Conservation (phyloP, 2,797 vertebrate genomes). For the Onychomys arenicola region DNA sequence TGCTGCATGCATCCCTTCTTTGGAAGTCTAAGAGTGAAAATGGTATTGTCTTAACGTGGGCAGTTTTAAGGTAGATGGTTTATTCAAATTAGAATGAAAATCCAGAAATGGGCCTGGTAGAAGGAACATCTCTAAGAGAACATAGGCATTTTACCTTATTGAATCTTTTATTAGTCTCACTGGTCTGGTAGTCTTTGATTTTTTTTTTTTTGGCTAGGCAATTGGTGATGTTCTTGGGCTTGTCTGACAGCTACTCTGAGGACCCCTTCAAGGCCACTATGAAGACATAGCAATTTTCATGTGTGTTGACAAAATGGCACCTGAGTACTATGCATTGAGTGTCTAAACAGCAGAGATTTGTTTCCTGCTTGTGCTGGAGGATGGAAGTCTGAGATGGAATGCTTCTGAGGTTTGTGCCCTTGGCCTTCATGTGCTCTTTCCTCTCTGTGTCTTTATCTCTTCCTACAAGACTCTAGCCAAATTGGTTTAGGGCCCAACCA, state of each 20-base stretch:
- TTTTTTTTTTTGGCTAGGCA: not conserved
- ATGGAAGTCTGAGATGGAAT: not conserved
- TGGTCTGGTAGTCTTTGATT: not conserved
- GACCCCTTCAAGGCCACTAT: not conserved
- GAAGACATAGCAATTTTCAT: not conserved
- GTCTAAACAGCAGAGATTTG: not conserved
- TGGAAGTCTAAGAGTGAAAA: not conserved
- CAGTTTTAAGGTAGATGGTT: not conserved
- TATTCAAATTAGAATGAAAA: not conserved
- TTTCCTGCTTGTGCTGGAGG: not conserved
- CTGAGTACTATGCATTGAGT: not conserved
- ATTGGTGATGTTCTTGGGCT: not conserved
- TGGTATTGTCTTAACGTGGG: not conserved
- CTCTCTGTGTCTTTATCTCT: not conserved
- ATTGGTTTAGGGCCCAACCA: not conserved
- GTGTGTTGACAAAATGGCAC: not conserved
- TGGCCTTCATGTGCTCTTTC: not conserved
- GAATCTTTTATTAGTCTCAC: not conserved
- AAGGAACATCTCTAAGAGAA: not conserved
- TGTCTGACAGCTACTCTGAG: not conserved
- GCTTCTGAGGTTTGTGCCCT: not conserved
- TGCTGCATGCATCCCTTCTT: not conserved
- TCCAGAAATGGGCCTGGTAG: not conserved
- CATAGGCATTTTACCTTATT: not conserved
- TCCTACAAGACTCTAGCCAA: not conserved